Evolutionary conservation across 2,113 vertebrate genomes (phyloP).

Genomic region (Ceyx melanurus): DNA sequence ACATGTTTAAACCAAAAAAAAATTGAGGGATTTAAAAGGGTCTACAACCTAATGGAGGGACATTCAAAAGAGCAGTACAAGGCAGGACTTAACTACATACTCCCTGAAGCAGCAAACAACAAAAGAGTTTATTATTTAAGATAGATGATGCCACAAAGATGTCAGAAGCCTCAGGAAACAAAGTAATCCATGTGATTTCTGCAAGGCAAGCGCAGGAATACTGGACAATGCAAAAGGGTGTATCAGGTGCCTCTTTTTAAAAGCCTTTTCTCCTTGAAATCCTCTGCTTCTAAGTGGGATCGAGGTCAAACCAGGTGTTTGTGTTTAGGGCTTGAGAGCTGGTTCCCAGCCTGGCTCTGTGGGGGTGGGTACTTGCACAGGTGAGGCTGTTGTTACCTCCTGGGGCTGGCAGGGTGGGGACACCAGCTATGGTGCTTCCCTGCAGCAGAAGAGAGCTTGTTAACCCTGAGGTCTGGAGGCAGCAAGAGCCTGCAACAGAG

Average conservation of each 20-base stretch:
- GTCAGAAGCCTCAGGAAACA: background rate
- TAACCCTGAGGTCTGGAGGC: background rate
- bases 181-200: background rate
- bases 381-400: fast-evolving
- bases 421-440: fast-evolving
- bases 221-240: fast-evolving
- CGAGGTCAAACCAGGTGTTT: background rate
- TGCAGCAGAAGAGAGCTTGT: background rate
- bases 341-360: fast-evolving
- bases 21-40: background rate
- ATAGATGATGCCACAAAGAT: background rate
- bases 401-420: background rate
- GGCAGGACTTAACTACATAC: background rate
- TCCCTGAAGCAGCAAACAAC: background rate
- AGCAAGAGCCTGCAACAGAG: background rate
- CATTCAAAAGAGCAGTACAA: background rate
- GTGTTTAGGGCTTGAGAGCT: background rate
- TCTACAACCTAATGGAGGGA: background rate
- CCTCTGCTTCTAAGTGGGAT: background rate
- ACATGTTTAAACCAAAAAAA: background rate
- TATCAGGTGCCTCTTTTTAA: background rate
- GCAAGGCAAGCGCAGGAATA: fast-evolving
- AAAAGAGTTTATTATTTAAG: background rate
- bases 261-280: background rate
- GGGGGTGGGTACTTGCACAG: fast-evolving